A percentile compares a stretch with the other conserved stretches of the same genome.
phyloP scores from a whole-genome alignment of 2,797 vertebrate species.

The Echiichthys vipera region DNA sequence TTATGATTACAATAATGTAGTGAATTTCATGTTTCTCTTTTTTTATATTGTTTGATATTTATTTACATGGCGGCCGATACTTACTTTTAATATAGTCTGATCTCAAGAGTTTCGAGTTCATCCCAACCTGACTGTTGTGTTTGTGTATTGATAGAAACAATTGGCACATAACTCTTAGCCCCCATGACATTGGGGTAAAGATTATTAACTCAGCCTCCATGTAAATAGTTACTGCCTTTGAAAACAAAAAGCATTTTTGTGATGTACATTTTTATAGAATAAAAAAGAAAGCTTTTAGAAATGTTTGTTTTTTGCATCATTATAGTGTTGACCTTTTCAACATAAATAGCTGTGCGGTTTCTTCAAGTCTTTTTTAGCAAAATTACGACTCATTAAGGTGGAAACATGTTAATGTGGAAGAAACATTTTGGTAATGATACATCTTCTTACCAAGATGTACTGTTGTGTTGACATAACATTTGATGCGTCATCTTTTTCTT shows the following conservation, averaged over 20 bases:
- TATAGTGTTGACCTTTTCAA: background rate
- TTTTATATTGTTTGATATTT: constrained; percentile 10
- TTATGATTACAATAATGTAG: background rate
- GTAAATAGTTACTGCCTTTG: constrained; percentile 13
- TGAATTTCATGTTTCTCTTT: background rate
- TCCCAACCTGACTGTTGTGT: no score
- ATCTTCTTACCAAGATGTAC: background rate
- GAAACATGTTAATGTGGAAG: background rate
- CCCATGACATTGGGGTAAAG: background rate
- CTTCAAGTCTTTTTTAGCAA: background rate
- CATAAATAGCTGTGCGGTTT: background rate
- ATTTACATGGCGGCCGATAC: no score
- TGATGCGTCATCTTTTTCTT: background rate
- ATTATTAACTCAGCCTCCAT: background rate
- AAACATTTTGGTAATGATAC: background rate
- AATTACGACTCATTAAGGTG: no score
- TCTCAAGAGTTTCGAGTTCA: background rate
- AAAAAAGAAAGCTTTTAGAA: background rate
- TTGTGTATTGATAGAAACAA: background rate
- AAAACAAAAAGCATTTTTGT: constrained; percentile 2
- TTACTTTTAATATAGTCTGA: no score
- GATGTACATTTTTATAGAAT: constrained; percentile 17
- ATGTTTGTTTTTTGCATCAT: background rate
- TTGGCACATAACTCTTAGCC: background rate
- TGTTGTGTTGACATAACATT: background rate